Conservation (phyloP, 2,888 invertebrate species). For the Nemurella pictetii region DNA sequence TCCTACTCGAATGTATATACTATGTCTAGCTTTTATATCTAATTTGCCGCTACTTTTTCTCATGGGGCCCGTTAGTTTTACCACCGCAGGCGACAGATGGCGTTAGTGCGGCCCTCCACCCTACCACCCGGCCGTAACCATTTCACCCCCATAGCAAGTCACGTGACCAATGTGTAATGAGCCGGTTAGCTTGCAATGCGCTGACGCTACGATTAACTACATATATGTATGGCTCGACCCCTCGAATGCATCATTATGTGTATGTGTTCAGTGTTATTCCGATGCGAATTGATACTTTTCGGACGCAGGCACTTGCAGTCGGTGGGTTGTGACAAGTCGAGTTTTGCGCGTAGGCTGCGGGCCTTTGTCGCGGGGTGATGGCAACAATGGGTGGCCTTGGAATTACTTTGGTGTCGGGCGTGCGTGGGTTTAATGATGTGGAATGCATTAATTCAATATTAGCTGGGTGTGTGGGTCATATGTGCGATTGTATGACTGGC, state of each 20-base stretch:
- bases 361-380: not conserved
- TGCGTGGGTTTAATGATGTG: not conserved
- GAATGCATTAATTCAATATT: constrained; percentile 6
- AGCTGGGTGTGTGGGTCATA: not conserved
- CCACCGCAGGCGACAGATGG: constrained; percentile 39
- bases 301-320: not conserved
- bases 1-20: no score
- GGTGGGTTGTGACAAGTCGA: not conserved
- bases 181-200: constrained; percentile 27
- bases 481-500: not conserved
- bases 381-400: not conserved
- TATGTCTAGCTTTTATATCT: no score
- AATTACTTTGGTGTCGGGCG: constrained; percentile 5
- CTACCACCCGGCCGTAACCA: not conserved
- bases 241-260: not conserved
- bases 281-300: constrained; percentile 4
- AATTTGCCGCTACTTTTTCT: constrained; percentile 41
- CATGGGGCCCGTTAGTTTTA: constrained; percentile 41
- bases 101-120: constrained; percentile 5
- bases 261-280: not conserved
- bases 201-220: not conserved
- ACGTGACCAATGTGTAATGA: constrained; percentile 39
- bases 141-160: constrained; percentile 3
- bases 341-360: not conserved
- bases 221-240: not conserved